Conservation (phyloP, 2,888 invertebrate genomes). For the Prosopocoilus inquinatus region DNA sequence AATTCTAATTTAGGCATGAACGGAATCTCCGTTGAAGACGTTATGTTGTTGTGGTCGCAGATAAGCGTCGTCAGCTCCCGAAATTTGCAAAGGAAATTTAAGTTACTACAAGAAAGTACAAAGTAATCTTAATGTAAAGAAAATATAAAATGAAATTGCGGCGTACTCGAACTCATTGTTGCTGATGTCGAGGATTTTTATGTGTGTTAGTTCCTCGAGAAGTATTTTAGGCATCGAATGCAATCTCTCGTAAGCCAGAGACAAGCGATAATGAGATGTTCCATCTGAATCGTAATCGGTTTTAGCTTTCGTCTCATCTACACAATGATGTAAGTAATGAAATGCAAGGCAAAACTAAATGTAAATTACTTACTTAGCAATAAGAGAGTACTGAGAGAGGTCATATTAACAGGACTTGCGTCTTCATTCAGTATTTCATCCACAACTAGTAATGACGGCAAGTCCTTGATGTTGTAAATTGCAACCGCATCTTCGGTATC, state of each 20-base stretch:
- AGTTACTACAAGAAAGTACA: slow-evolving; percentile 63
- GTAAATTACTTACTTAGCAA: slow-evolving; percentile 38
- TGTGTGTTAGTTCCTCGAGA: slow-evolving; percentile 61
- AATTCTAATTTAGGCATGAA: slow-evolving; percentile 69
- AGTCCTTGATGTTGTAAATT: slow-evolving; percentile 36
- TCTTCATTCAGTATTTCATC: slow-evolving; percentile 31
- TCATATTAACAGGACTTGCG: slow-evolving; percentile 38
- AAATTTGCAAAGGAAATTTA: slow-evolving; percentile 72
- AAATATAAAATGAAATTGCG: neutral
- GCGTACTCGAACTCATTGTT: slow-evolving; percentile 69
- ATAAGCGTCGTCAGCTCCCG: slow-evolving; percentile 73
- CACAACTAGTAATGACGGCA: slow-evolving; percentile 33
- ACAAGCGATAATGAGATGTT: slow-evolving; percentile 55
- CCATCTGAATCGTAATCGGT: slow-evolving; percentile 46
- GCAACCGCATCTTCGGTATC: slow-evolving; percentile 30
- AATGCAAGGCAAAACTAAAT: neutral
- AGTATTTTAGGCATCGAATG: slow-evolving; percentile 64
- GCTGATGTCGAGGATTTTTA: slow-evolving; percentile 68
- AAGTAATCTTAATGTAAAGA: neutral
- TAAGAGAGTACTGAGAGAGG: slow-evolving; percentile 40
- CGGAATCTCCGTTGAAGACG: slow-evolving; percentile 69
- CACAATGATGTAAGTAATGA: slow-evolving; percentile 9
- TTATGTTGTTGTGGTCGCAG: slow-evolving; percentile 76
- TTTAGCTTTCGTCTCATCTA: slow-evolving; percentile 26
- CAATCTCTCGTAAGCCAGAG: slow-evolving; percentile 68